Evolutionary conservation across 2,888 invertebrate species (phyloP), one percentile per base, ranked within the genome.

Genomic region (Cactoblastis cactorum): DNA sequence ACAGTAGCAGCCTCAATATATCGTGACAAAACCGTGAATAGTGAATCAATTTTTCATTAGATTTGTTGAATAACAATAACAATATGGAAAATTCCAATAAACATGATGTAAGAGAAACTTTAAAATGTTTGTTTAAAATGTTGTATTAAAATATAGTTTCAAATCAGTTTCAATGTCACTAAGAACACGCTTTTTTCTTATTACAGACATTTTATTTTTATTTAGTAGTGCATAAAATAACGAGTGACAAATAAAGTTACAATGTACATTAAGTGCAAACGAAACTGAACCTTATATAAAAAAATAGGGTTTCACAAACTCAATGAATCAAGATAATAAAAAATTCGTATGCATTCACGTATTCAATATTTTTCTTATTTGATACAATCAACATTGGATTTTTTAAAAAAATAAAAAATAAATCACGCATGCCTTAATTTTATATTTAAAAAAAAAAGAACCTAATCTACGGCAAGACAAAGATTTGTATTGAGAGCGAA

Each of bases 401-500:
- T 6, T 9, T 28, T 1, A 6, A 6, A 6, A 9, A 28, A 1
- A 28, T 28, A 4, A 28, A 28, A 28, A 6, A 1, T 4, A 6
- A 28, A 28, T 28, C 9, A 1, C 1, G 9, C 5, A 9, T 28
- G 8, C 28, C 8, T 28, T 28, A 9, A 28, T 9, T 28, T 28
- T 1, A 1, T 6, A 28, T 6, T 8, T 28, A 28, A 6, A 28
- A 28, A 37, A 9, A 18, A 14, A 9, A 18, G 3, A 11, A 38
- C 3, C 1, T 11, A 18, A 9, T 9, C 11, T 37, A 17, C 0
- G 38, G 38, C 38, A 38, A 38, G 38, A 38, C 17, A 37, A 38
- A 11, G 34, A 38, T 38, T 38, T 18, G 38, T 38, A 38, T 38
- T 9, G 38, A 38, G 38, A 38, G 38, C 38, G n/a, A 38, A 18